phyloP scores from a whole-genome alignment of 2,113 vertebrate species.

The Pampusana beccarii region DNA sequence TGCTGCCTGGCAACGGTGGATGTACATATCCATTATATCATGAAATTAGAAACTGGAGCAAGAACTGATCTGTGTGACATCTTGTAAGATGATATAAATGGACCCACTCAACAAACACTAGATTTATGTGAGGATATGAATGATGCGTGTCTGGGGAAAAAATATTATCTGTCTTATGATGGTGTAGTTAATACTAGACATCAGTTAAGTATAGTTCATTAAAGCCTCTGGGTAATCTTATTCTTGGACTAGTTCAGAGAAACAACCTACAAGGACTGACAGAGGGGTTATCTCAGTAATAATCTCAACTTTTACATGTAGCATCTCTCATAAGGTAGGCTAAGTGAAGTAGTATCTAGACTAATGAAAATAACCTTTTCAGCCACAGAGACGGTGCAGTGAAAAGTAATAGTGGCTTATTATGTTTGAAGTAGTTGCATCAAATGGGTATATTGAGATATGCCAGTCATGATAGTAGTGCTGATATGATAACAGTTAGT shows the following conservation, averaged over 20 bases:
- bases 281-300: constrained; percentile 10
- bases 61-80: constrained; percentile 56
- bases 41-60: constrained; percentile 55
- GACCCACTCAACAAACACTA: constrained; percentile 44
- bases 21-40: constrained; percentile 4
- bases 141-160: constrained; percentile 38
- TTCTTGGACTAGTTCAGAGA: constrained; percentile 43
- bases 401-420: constrained; percentile 1
- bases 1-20: constrained; percentile 38
- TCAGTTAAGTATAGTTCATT: constrained; percentile 64
- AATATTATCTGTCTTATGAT: constrained; percentile 26
- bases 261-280: background rate
- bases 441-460: background rate
- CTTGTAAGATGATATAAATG: constrained; percentile 58
- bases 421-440: background rate
- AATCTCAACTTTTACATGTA: constrained; percentile 28
- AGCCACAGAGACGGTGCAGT: constrained; percentile 7
- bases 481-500: background rate
- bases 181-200: constrained; percentile 41
- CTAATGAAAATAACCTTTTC: constrained; percentile 39
- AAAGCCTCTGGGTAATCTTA: constrained; percentile 58
- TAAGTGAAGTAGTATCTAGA: background rate
- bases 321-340: background rate
- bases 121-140: constrained; percentile 47
- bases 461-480: background rate